A percentile compares a stretch with the other conserved stretches of the same genome.
phyloP scores from a whole-genome alignment of 2,888 invertebrate species.

The Spodoptera exigua region DNA sequence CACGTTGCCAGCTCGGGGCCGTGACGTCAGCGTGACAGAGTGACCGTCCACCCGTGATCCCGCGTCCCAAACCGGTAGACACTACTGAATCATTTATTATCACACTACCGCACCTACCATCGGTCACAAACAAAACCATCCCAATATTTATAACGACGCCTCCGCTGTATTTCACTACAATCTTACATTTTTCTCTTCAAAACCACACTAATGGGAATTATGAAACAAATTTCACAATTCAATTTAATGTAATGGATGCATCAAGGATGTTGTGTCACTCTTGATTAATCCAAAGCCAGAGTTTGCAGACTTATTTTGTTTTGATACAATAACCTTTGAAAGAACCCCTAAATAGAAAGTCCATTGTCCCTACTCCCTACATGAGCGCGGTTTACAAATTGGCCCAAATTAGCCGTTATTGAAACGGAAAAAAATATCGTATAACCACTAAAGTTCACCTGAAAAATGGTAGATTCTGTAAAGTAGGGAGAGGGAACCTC shows the following conservation, averaged over 20 bases:
- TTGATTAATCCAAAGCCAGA: slow-evolving; percentile 41
- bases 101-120: slow-evolving; percentile 50
- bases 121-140: slow-evolving; percentile 58
- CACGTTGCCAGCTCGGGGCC: slow-evolving; percentile 50
- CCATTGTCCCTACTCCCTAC: slow-evolving; percentile 45
- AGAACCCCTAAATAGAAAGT: slow-evolving; percentile 1
- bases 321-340: not conserved
- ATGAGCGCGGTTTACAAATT: slow-evolving; percentile 64
- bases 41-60: slow-evolving; percentile 29
- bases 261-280: slow-evolving; percentile 51
- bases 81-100: slow-evolving; percentile 69
- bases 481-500: slow-evolving; percentile 65
- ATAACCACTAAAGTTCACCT: slow-evolving; percentile 72
- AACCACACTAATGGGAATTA: slow-evolving; percentile 45
- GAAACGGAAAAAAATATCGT: slow-evolving; percentile 70
- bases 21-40: slow-evolving; percentile 59
- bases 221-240: slow-evolving; percentile 52
- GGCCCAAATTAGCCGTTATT: slow-evolving; percentile 73
- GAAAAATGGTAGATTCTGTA: slow-evolving; percentile 75
- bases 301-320: slow-evolving; percentile 30
- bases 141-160: slow-evolving; percentile 42
- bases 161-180: slow-evolving; percentile 46
- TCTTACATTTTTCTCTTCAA: slow-evolving; percentile 45
- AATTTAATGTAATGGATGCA: slow-evolving; percentile 49
- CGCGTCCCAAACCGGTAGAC: slow-evolving; percentile 35